A percentile compares a stretch with the other conserved stretches of the same genome.
phyloP scores from a whole-genome alignment of 2,888 invertebrate genomes.

The Mactromeris polynyma region DNA sequence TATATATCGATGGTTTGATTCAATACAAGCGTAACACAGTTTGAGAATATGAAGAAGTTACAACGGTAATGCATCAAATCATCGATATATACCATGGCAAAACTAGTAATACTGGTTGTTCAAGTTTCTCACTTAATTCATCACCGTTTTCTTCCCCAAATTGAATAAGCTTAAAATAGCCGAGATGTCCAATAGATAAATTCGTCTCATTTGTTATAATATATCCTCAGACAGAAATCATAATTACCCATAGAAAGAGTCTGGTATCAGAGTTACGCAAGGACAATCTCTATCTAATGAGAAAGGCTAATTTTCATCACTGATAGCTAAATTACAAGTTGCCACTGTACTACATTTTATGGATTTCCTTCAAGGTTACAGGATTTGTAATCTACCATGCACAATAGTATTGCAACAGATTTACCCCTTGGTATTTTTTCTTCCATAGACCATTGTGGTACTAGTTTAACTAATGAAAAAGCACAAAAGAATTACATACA shows the following conservation, averaged over 20 bases:
- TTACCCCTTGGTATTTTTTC: constrained; percentile 69
- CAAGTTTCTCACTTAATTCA: background rate
- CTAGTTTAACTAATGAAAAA: constrained; percentile 61
- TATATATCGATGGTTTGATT: background rate
- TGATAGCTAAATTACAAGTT: background rate
- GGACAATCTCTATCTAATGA: background rate
- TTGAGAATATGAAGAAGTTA: no score
- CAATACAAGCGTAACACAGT: no score
- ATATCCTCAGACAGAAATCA: background rate
- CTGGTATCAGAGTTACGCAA: background rate
- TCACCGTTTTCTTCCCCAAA: background rate
- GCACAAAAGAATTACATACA: background rate
- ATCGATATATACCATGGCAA: background rate
- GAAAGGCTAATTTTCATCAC: background rate
- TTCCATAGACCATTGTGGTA: constrained; percentile 65
- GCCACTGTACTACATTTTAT: constrained; percentile 13
- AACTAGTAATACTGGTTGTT: background rate
- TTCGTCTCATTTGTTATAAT: constrained; percentile 8
- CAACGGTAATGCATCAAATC: no score
- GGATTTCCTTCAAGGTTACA: constrained; percentile 27
- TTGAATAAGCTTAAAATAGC: background rate
- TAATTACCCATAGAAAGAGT: background rate
- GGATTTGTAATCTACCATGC: constrained; percentile 26
- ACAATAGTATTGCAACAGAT: constrained; percentile 18
- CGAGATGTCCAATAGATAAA: background rate